These are phyloP conservation scores for Leptinotarsa defecta DNA, from an alignment of 1,140 invertebrate genomes.

Conservation along the genomic window DNA sequence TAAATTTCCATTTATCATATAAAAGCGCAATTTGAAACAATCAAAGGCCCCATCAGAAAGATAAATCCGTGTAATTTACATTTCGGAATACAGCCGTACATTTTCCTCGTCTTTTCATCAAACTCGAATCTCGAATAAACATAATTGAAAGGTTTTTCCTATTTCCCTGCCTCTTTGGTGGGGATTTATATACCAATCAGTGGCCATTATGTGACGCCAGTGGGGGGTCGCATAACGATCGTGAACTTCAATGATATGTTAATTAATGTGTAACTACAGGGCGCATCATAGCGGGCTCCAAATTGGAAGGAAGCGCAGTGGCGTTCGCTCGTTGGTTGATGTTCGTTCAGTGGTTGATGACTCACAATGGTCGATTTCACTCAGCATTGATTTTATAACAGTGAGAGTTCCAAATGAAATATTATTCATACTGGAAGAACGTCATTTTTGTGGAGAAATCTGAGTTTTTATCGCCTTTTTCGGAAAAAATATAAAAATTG, in stretches of 20 bases:
- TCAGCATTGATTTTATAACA: no score
- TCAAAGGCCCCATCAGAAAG: not conserved
- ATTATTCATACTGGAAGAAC: no score
- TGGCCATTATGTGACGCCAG: constrained; percentile 30
- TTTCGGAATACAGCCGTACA: constrained; percentile 1
- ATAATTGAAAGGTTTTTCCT: constrained; percentile 22
- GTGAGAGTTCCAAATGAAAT: no score
- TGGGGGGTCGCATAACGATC: constrained; percentile 28
- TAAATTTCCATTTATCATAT: constrained; percentile 15
- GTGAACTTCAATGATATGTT: constrained; percentile 36
- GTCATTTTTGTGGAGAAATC: no score
- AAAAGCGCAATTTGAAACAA: constrained; percentile 19
- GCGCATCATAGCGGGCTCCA: not conserved
- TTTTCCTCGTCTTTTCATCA: constrained; percentile 11
- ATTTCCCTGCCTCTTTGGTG: constrained; percentile 20
- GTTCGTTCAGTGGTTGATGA: no score
- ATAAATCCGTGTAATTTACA: constrained; percentile 16
- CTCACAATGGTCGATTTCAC: no score
- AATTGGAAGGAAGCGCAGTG: constrained; percentile 6
- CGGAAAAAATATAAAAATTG: no score
- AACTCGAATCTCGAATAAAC: constrained; percentile 16
- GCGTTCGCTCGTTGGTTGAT: not conserved
- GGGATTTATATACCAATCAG: constrained; percentile 33
- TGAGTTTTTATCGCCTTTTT: no score
- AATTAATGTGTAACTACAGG: constrained; percentile 32